Percentiles rank a stretch among this genome's conserved stretches.
Evolutionary conservation across 1,140 invertebrate species (phyloP).

Genomic region (Drosophila paulistorum): DNA sequence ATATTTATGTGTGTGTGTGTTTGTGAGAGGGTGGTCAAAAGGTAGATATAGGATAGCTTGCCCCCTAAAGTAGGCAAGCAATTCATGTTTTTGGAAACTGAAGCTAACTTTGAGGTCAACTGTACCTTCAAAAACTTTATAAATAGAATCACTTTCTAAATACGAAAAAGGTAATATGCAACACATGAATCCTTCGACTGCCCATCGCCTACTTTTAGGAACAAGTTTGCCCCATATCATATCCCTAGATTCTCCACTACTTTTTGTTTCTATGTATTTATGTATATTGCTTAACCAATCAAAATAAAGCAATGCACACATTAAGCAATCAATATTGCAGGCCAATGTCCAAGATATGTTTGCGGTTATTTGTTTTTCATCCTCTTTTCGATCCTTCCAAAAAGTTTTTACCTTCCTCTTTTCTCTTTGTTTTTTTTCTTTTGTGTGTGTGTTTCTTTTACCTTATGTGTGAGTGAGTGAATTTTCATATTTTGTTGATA

Average conservation of each 20-base stretch:
- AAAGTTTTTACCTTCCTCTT: background rate
- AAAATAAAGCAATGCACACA: slow-evolving; percentile 68
- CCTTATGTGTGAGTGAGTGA: slow-evolving; percentile 22
- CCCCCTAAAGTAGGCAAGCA: too few species aligned
- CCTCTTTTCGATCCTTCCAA: background rate
- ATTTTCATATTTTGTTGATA: background rate
- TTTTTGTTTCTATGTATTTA: slow-evolving; percentile 21
- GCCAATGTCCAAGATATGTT: slow-evolving; percentile 82
- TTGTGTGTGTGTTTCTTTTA: background rate
- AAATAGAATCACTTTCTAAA: too few species aligned
- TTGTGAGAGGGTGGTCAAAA: slow-evolving; percentile 18
- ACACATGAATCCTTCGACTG: too few species aligned
- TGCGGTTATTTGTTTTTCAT: slow-evolving; percentile 62
- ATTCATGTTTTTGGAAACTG: too few species aligned
- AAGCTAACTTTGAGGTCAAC: too few species aligned
- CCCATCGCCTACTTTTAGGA: too few species aligned
- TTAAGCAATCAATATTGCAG: slow-evolving; percentile 74
- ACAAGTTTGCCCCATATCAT: too few species aligned
- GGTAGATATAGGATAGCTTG: too few species aligned
- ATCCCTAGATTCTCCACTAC: too few species aligned
- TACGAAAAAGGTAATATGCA: too few species aligned
- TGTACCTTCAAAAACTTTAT: too few species aligned
- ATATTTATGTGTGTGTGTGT: slow-evolving; percentile 31
- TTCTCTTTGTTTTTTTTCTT: slow-evolving; percentile 1
- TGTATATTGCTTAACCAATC: slow-evolving; percentile 47